Percentiles rank a stretch among this genome's conserved stretches.
Evolutionary conservation across 2,888 invertebrate genomes (phyloP).

Genomic region (Hirtodrosophila histrioides): DNA sequence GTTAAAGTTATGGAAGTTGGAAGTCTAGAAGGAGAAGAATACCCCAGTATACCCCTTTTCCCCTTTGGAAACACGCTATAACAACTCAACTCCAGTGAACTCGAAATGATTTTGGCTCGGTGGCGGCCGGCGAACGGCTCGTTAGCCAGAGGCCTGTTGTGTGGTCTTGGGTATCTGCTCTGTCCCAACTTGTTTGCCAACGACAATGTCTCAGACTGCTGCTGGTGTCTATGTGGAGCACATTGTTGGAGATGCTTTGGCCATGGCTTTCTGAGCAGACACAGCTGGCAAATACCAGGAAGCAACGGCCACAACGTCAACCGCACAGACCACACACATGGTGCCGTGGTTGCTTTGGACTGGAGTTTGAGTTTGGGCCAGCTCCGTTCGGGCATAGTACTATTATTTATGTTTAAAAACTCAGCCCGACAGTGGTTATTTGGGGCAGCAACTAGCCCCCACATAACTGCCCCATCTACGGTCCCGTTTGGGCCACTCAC

Average conservation of each 20-base stretch:
- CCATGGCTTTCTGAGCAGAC: slow-evolving; percentile 45
- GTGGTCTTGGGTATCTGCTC: slow-evolving; percentile 43
- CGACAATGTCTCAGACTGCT: slow-evolving; percentile 16
- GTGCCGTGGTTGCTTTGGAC: slow-evolving; percentile 30
- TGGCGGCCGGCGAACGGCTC: slow-evolving; percentile 23
- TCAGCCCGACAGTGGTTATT: slow-evolving; percentile 7
- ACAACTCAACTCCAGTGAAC: slow-evolving; percentile 39
- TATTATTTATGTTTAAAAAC: slow-evolving; percentile 68
- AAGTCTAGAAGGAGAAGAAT: too few relatives aligned
- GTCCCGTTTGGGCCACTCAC: slow-evolving; percentile 86
- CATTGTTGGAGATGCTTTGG: slow-evolving; percentile 40
- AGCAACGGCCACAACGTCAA: slow-evolving; percentile 42
- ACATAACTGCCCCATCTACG: too few relatives aligned
- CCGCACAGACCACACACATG: slow-evolving; percentile 72
- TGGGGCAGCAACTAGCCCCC: too few relatives aligned
- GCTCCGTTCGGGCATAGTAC: slow-evolving; percentile 5
- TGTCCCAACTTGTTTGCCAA: slow-evolving; percentile 54
- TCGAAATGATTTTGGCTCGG: slow-evolving; percentile 41
- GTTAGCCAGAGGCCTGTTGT: slow-evolving; percentile 48
- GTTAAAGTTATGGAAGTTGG: too few relatives aligned
- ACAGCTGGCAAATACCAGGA: slow-evolving; percentile 65
- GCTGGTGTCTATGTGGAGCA: slow-evolving; percentile 49
- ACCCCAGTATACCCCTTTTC: not conserved
- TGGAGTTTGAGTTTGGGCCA: slow-evolving; percentile 18
- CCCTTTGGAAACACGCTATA: slow-evolving; percentile 11